These are phyloP conservation scores for Loriculus beryllinus DNA, from an alignment of 2,797 vertebrate genomes.

Conservation along the genomic window DNA sequence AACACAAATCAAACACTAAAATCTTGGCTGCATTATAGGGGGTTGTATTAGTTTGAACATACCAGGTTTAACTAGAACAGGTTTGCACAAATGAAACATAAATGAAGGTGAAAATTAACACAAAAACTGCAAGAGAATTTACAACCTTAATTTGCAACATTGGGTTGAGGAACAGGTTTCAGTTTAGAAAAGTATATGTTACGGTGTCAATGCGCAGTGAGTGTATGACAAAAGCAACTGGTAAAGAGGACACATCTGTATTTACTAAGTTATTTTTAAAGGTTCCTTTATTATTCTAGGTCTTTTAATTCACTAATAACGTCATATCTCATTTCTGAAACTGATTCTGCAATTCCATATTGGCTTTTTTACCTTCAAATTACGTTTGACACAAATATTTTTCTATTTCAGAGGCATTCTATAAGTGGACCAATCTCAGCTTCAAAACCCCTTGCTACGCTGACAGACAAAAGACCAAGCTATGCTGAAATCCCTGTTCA, in stretches of 20 bases:
- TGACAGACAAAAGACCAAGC: slow-evolving; percentile 91
- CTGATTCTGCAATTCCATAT: background rate
- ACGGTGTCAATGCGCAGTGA: background rate
- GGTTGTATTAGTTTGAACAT: background rate
- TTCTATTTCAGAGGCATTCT: slow-evolving; percentile 88
- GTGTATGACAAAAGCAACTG: background rate
- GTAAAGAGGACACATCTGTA: background rate
- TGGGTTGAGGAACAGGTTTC: background rate
- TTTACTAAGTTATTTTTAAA: background rate
- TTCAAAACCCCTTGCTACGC: slow-evolving; percentile 84
- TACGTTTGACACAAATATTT: background rate
- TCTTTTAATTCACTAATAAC: background rate
- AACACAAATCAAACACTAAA: background rate
- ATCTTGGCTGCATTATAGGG: background rate
- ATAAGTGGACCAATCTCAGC: slow-evolving; percentile 85
- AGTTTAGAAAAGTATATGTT: background rate
- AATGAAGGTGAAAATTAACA: background rate
- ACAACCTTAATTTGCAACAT: background rate
- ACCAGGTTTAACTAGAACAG: background rate
- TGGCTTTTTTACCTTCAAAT: background rate
- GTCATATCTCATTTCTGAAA: background rate
- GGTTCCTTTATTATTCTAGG: background rate
- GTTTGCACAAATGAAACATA: background rate
- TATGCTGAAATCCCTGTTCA: slow-evolving; percentile 90
- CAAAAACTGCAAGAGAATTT: background rate